Base-by-base conservation (phyloP, 1,140 invertebrate genomes). In the Hesperophylax magnus region DNA sequence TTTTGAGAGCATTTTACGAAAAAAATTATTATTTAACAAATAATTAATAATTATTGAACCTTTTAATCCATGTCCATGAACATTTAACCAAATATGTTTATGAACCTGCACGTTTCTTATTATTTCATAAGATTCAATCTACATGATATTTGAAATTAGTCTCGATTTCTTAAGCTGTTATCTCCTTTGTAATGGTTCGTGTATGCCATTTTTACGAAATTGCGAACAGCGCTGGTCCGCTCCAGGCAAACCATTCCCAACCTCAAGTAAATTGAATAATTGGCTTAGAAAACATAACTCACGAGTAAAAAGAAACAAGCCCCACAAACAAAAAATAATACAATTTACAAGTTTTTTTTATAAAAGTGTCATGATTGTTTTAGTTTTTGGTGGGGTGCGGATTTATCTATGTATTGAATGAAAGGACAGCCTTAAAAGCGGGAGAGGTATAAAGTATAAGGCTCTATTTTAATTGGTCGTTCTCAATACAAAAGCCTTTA, bases 401-500 rank as follows among this genome's bases (percentile, higher is more conserved):
- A 61, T 24, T 61, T 22, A 24, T 24, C 58, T 61, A 61, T 8
- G 58, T 20, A 61, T 22, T 61, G 58, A 18, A 61, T 61, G 63
- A 67, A 39, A 67, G 63, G 63, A n/a, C 20, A 65, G 20, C 31
- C 31, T 8, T 67, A 67, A n/a, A 67, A 67, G 24, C n/a, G 15
- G 31, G 34, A 67, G 63, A 67, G 39, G 39, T 47, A 47, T 47
- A 47, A 8, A 47, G 11, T 34, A 27, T 24, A 34, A 47, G 22
- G 39, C 39, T 17, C 14, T 47, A 52, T 54, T 31, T 58, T 58
- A 75, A 58, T 75, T 58, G 71, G 71, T 58, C 24, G 71, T 75
- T 56, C 22, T 75, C 31, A 75, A 75, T 75, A 27, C 27, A 75
- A 75, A 72, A 56, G 52, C 53, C 53, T 58, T 31, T 24, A 58